Evolutionary conservation across 2,797 vertebrate genomes (phyloP).

Genomic region (Sparidentex hasta): DNA sequence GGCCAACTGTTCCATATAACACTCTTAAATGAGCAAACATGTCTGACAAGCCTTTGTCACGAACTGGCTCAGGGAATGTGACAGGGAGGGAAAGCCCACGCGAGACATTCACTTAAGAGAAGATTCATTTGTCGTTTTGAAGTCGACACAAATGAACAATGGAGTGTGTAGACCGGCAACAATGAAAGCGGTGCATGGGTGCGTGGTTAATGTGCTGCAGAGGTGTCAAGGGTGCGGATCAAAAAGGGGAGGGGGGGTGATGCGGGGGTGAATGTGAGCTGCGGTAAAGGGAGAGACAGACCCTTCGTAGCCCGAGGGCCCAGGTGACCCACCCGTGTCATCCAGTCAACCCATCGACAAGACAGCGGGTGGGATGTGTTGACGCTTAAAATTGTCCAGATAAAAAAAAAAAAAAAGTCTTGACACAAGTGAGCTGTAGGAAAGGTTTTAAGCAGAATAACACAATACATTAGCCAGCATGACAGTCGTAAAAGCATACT

Average conservation of each 20-base stretch:
- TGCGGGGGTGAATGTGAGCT: not conserved
- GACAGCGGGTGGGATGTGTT: not conserved
- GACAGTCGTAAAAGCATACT: conserved; percentile 27
- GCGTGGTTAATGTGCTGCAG: not conserved
- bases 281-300: too few species aligned
- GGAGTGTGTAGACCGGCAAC: not conserved
- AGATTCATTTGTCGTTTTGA: not conserved
- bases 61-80: not conserved
- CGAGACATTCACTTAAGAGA: not conserved
- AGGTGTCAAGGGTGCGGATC: not conserved
- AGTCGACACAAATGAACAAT: not conserved
- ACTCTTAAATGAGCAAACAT: not conserved
- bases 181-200: not conserved
- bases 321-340: not conserved
- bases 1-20: too few species aligned
- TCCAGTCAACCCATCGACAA: not conserved
- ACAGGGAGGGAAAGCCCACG: not conserved
- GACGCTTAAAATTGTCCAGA: not conserved
- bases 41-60: not conserved
- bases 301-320: not conserved
- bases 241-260: not conserved
- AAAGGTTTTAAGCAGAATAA: conserved; percentile 26
- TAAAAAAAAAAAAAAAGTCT: conserved; percentile 13
- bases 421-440: conserved; percentile 12
- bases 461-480: conserved; percentile 30